Evolutionary conservation across 2,113 vertebrate genomes (phyloP).

Genomic region (Dinomys branickii): DNA sequence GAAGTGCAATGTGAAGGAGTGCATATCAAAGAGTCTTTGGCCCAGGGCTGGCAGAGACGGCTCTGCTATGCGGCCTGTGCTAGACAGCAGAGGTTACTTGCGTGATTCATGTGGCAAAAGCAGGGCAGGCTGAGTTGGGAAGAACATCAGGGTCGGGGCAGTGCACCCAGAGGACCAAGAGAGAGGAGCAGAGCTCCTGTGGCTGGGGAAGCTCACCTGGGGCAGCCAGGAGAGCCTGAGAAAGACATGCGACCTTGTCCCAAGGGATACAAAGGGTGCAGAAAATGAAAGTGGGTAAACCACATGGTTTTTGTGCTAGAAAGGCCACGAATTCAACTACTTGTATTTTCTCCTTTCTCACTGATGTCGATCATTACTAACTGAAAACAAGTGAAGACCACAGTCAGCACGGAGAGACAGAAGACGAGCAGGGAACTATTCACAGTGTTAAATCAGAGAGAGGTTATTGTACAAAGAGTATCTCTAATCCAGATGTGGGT

Average conservation of each 20-base stretch:
- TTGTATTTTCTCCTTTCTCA: neutral
- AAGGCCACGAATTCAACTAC: neutral
- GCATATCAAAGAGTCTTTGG: fast-evolving
- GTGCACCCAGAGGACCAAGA: neutral
- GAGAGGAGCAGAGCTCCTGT: neutral
- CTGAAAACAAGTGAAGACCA: slow-evolving; percentile 26
- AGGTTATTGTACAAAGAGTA: neutral
- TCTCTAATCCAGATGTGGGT: neutral
- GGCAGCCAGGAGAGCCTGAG: neutral
- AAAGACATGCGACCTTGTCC: neutral
- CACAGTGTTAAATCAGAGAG: neutral
- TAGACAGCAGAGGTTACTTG: neutral
- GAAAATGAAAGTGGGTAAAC: neutral
- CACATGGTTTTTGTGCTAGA: neutral
- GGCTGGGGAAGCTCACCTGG: neutral
- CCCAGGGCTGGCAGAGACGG: neutral
- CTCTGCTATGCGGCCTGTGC: fast-evolving
- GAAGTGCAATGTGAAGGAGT: neutral
- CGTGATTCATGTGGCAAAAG: neutral
- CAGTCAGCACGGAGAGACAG: neutral
- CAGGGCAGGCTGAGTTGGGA: neutral
- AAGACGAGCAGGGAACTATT: neutral
- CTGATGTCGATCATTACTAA: neutral
- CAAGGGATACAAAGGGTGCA: neutral
- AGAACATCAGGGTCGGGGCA: neutral